Conservation (phyloP, 2,113 vertebrate species). For the Scolopax mira region DNA sequence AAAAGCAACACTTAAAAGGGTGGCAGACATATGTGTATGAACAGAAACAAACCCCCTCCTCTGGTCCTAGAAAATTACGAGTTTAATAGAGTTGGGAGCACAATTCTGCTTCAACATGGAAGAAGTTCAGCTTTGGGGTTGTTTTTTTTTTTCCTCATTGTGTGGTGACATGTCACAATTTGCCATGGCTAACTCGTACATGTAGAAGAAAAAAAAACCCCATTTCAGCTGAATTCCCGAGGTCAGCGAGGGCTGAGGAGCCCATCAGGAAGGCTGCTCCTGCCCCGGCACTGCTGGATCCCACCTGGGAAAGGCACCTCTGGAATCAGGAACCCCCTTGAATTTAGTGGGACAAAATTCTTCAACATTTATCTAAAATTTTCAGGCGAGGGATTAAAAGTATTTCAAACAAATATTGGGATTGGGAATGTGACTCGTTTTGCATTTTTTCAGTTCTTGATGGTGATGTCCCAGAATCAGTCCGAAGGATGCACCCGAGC, state of each 20-base stretch:
- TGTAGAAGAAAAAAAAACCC: background rate
- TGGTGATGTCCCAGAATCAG: background rate
- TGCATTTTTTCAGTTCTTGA: background rate
- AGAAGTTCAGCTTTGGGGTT: rapidly evolving
- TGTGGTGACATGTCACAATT: background rate
- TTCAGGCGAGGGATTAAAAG: background rate
- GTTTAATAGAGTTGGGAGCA: background rate
- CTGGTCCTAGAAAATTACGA: background rate
- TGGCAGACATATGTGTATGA: background rate
- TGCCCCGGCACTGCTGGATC: background rate
- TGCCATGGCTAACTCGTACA: background rate
- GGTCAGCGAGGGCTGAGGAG: background rate
- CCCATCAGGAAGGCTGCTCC: constrained; percentile 2
- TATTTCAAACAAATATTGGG: background rate
- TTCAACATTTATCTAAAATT: background rate
- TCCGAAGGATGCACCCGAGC: background rate
- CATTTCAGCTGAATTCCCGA: background rate
- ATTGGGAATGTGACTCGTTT: background rate
- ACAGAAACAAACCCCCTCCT: background rate
- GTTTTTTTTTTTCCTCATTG: background rate
- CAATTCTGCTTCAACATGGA: background rate
- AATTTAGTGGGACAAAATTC: background rate
- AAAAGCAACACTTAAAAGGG: constrained; percentile 57
- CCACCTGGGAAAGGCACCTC: background rate
- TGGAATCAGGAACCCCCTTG: background rate